Evolutionary conservation across 2,888 invertebrate species (phyloP).

Genomic region (Apoda limacodes): DNA sequence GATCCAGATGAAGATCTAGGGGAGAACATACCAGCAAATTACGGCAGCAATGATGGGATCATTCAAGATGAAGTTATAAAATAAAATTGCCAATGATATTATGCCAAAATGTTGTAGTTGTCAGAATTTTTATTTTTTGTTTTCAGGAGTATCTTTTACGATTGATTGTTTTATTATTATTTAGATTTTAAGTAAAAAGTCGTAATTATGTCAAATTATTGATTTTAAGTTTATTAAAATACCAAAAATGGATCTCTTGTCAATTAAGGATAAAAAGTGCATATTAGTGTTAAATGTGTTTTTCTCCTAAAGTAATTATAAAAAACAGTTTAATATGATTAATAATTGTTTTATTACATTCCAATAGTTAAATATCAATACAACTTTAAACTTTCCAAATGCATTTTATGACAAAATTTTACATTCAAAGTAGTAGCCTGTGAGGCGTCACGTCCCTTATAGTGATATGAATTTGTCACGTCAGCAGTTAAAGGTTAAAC

Average conservation of each 20-base stretch:
- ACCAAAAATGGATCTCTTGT: constrained; percentile 9
- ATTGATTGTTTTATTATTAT: constrained; percentile 3
- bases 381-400: neutral
- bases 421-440: too few species aligned
- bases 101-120: constrained; percentile 13
- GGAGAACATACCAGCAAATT: constrained; percentile 13
- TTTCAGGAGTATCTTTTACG: constrained; percentile 8
- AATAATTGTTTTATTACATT: constrained; percentile 4
- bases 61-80: constrained; percentile 11
- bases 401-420: too few species aligned
- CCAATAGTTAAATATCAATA: constrained; percentile 1
- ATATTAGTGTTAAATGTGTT: neutral
- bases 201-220: constrained; percentile 7
- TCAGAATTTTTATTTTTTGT: constrained; percentile 12
- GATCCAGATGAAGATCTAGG: constrained; percentile 16
- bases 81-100: constrained; percentile 17
- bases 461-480: constrained; percentile 9
- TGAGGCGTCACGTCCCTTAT: too few species aligned
- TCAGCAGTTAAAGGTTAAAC: constrained; percentile 8
- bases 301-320: constrained; percentile 1
- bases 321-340: constrained; percentile 2
- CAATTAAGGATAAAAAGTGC: too few species aligned
- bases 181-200: constrained; percentile 8
- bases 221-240: constrained; percentile 8
- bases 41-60: constrained; percentile 10